phyloP scores from a whole-genome alignment of 1,140 invertebrate genomes.

The Rhagoletis pomonella region DNA sequence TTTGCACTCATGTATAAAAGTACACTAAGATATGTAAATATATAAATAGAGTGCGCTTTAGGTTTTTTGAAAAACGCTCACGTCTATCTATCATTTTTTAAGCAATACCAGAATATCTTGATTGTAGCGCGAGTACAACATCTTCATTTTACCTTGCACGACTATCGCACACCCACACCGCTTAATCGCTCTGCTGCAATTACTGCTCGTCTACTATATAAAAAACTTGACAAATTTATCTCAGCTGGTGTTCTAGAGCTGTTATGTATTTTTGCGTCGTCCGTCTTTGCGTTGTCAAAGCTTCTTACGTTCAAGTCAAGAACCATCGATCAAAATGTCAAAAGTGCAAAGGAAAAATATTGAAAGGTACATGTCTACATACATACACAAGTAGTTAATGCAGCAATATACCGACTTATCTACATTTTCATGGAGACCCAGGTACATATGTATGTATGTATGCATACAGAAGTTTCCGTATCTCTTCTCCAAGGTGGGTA shows the following conservation, averaged over 20 bases:
- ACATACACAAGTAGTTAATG: background rate
- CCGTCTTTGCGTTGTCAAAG: constrained; percentile 23
- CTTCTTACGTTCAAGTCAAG: background rate
- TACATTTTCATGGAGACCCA: too few species aligned
- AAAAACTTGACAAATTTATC: background rate
- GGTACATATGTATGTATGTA: too few species aligned
- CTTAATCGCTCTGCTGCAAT: background rate
- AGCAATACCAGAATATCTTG: background rate
- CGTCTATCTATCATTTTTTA: constrained; percentile 11
- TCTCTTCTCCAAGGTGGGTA: background rate
- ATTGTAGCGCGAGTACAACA: background rate
- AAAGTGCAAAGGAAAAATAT: background rate
- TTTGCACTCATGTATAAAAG: background rate
- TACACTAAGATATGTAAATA: too few species aligned
- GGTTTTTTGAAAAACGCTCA: background rate
- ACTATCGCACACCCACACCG: background rate
- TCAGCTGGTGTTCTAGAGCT: background rate
- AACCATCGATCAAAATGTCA: constrained; percentile 40
- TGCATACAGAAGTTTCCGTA: too few species aligned
- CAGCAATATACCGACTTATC: too few species aligned
- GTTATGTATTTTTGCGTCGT: background rate
- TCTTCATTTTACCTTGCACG: background rate
- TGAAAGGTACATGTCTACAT: background rate
- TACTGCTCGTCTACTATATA: background rate
- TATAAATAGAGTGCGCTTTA: too few species aligned